These are phyloP conservation scores for Muscina levida DNA, from an alignment of 2,888 invertebrate genomes.

Conservation along the genomic window DNA sequence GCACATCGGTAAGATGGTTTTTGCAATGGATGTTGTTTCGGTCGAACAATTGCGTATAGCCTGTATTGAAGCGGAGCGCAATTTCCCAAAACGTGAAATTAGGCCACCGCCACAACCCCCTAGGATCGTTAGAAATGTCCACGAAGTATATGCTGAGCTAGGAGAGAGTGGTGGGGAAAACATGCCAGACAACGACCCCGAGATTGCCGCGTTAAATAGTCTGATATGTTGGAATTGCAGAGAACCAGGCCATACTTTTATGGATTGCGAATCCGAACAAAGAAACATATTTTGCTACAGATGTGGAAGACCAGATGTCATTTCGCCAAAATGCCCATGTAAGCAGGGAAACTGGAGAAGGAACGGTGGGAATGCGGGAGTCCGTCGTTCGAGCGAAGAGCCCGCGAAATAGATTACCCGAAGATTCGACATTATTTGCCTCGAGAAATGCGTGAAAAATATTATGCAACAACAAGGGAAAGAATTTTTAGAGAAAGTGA, in stretches of 20 bases:
- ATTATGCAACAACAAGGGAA: background rate
- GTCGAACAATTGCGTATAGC: constrained; percentile 24
- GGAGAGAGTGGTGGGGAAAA: background rate
- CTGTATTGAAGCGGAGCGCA: background rate
- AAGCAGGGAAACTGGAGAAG: background rate
- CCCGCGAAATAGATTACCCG: background rate
- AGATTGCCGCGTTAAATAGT: background rate
- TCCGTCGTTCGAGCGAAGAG: background rate
- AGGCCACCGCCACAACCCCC: background rate
- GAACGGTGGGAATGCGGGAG: background rate
- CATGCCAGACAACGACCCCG: background rate
- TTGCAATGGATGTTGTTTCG: background rate
- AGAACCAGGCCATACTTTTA: background rate
- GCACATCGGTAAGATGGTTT: background rate
- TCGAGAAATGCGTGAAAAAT: background rate
- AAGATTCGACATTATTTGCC: background rate
- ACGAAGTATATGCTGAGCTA: background rate
- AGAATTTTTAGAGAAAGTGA: background rate
- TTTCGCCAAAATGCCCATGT: constrained; percentile 7
- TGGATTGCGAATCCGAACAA: background rate
- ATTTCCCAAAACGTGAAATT: background rate
- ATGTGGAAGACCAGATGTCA: constrained; percentile 24
- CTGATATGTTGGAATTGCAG: constrained; percentile 22
- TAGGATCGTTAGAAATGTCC: background rate
- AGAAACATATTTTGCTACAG: constrained; percentile 6